Evolutionary conservation across 2,888 invertebrate species (phyloP), one percentile per base, ranked within the genome.

Genomic region (Hipparchia sbordonii): DNA sequence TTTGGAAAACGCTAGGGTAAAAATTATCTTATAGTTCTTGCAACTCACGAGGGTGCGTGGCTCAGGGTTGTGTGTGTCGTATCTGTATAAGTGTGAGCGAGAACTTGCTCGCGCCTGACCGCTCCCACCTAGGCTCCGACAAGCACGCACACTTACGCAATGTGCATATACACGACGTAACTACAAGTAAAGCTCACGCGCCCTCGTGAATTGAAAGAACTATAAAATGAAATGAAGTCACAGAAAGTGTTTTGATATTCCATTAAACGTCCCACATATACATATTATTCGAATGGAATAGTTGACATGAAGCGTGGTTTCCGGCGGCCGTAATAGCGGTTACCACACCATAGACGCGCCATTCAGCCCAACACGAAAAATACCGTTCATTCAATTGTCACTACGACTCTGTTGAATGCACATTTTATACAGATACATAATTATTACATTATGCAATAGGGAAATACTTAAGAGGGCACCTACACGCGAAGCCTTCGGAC

Each of bases 301-400:
- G 82, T 84, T 86, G 84, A 84, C 88, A 85, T 86, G 87, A 82
- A 86, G 84, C 78, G 77, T 82, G 82, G 85, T 88, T 90, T 91
- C 91, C 91, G 89, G 90, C 82, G 80, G 74, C 77, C 78, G 76
- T 78, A 76, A 78, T 78, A 76, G 76, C 75, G 77, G 74, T 76
- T 75, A 74, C 75, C 72, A 68, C 74, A 72, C 76, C 72, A 77
- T 76, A 73, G 71, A 69, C 57, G 59, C 56, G 61, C 70, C 68
- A 71, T 74, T 70, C 56, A 74, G 57, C 65, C 46, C 52, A 48
- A 60, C 61, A 54, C 69, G 84, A 85, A 82, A 78, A 80, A 80
- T 77, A 78, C 79, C 79, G 77, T 79, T 79, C 77, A 79, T 76
- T 75, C 73, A 68, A 74, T 73, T 70, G 72, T 71, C 70, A 72